Base-by-base conservation (phyloP, 2,113 vertebrate genomes). In the Scartelaos histophorus region DNA sequence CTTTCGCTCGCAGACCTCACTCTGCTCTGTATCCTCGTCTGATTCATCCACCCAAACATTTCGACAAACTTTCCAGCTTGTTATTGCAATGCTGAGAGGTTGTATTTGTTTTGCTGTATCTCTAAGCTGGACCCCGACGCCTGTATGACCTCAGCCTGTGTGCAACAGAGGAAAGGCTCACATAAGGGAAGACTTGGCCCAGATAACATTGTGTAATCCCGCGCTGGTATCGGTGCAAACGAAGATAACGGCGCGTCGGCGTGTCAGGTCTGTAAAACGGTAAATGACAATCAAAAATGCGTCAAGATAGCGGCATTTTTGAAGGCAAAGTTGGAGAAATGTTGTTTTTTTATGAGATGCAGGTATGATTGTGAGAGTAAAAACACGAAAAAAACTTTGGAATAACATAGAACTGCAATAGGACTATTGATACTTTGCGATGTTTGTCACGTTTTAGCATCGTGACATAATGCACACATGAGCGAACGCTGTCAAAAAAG, bases 141-240 rank as follows among this genome's bases (percentile, higher is more conserved):
- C 15, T 9, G 69, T 22, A 5, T 66, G 21, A 57, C 7, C 67
- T 73, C 49, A 60, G 62, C 24, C 7, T 7, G 29, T 38, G 15
- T 16, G 68, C 65, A 58, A 51, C 75, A 66, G 58, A 58, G 67
- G 66, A 66, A 83, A 70, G 47, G 16, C 71, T 65, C 64, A 25
- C 51, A 74, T 70, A 66, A 75, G 51, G 73, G 72, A 64, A 47
- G 69, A 46, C 74, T 29, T 21, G 83, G 56, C 69, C 69, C 72
- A 80, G 85, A 88, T 87, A 90, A 78, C 79, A 81, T 66, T 82
- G 76, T 82, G 76, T 70, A 54, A 3, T 72, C 68, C 62, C 54
- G n/a, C 75, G 69, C n/a, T 7, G 1, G 13, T 45, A 75, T 81
- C 81, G 82, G 56, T 78, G 73, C 47, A 73, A 66, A 79, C 73